Conservation (phyloP, 2,797 vertebrate genomes). For the Coracias cyanogaster region DNA sequence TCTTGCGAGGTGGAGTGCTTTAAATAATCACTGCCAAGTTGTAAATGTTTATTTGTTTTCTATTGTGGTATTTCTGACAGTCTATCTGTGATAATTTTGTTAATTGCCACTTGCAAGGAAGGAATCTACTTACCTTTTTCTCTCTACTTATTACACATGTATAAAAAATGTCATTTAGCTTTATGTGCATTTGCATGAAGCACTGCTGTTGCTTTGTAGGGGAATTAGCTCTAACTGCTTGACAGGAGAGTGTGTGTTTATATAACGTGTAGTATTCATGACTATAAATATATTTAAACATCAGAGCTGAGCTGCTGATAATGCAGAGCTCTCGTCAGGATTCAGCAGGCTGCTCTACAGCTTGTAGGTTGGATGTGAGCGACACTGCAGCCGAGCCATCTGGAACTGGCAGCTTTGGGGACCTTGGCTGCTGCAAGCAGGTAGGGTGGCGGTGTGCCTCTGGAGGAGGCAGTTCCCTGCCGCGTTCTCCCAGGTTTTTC, state of each 20-base stretch:
- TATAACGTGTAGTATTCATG: background rate
- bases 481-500: background rate
- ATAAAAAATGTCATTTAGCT: background rate
- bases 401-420: background rate
- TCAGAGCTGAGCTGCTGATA: background rate
- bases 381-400: background rate
- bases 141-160: background rate
- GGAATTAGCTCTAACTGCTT: conserved; percentile 4
- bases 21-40: background rate
- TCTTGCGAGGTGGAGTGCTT: background rate
- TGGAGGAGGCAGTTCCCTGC: background rate
- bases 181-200: background rate
- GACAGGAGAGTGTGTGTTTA: conserved; percentile 9
- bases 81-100: background rate
- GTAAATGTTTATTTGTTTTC: background rate
- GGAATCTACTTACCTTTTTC: background rate
- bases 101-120: background rate
- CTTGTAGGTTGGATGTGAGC: background rate
- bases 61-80: background rate
- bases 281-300: background rate
- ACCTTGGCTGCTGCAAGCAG: background rate
- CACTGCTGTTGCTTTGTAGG: background rate
- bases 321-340: background rate
- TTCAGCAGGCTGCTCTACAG: background rate
- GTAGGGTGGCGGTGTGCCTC: background rate